Evolutionary conservation across 2,888 invertebrate species (phyloP).

Genomic region (Pilophorus perplexus): DNA sequence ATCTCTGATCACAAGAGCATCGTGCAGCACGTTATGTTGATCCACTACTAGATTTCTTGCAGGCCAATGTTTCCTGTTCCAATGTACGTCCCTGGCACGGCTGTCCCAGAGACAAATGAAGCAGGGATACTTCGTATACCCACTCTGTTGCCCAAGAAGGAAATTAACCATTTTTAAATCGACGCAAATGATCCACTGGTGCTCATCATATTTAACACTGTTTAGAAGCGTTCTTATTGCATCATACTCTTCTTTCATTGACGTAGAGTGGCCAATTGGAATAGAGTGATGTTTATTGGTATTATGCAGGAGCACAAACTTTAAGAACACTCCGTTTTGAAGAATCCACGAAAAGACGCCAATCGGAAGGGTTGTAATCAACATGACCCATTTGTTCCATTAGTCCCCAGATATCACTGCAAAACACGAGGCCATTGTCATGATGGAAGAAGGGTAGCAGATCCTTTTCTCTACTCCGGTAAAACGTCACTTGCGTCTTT

Average conservation of each 20-base stretch:
- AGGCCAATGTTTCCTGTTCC: not conserved
- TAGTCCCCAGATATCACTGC: not conserved
- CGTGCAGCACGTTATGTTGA: not conserved
- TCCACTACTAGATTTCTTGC: not conserved
- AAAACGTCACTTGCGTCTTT: slow-evolving; percentile 7
- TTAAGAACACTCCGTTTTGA: slow-evolving; percentile 49
- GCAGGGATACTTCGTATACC: not conserved
- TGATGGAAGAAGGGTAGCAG: slow-evolving; percentile 9
- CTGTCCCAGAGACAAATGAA: not conserved
- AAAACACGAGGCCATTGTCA: not conserved
- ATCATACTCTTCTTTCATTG: slow-evolving; percentile 47
- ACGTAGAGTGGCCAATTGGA: slow-evolving; percentile 49
- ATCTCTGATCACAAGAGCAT: not conserved
- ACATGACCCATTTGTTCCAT: too few relatives aligned
- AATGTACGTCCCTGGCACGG: not conserved
- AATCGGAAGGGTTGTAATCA: too few relatives aligned
- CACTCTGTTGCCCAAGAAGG: not conserved
- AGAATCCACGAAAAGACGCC: slow-evolving; percentile 50
- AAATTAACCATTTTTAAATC: not conserved
- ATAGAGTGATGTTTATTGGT: slow-evolving; percentile 50
- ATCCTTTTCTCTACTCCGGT: not conserved
- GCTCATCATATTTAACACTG: slow-evolving; percentile 1
- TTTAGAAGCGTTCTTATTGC: not conserved
- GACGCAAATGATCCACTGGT: slow-evolving; percentile 1
- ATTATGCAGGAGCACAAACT: slow-evolving; percentile 49